Conservation (phyloP, 2,797 vertebrate species). For the Petrocephalus sullivani region DNA sequence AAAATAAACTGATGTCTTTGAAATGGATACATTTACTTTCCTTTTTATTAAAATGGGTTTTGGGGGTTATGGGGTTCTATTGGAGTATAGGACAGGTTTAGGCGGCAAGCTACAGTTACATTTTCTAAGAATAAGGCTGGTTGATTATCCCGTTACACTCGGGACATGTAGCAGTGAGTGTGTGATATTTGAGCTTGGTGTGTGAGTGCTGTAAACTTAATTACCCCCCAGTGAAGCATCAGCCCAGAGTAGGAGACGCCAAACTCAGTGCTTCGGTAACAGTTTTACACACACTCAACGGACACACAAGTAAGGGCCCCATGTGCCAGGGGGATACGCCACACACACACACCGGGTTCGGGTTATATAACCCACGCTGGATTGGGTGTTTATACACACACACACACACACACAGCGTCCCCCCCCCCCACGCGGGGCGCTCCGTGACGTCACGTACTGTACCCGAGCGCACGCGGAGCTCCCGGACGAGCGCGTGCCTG, state of each 20-base stretch:
- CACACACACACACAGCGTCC: not conserved
- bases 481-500: conserved; percentile 28
- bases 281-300: not conserved
- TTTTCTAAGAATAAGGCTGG: not conserved
- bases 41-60: not conserved
- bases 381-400: not conserved
- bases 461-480: conserved; percentile 23
- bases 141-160: not conserved
- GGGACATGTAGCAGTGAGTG: not conserved
- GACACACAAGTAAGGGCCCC: not conserved
- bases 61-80: not conserved
- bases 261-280: not conserved
- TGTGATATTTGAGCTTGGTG: not conserved
- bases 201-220: not conserved
- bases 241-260: not conserved
- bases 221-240: not conserved
- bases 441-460: conserved; percentile 27
- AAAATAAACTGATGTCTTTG: too few species aligned
- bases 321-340: not conserved
- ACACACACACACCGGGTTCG: not conserved
- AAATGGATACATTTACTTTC: not conserved
- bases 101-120: not conserved
- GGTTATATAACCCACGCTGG: not conserved
- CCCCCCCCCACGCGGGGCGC: not conserved
- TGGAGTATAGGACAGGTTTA: not conserved